Percentiles rank a stretch among this genome's conserved stretches.
Evolutionary conservation across 2,113 vertebrate genomes (phyloP).

Genomic region (Eurystomus gularis): DNA sequence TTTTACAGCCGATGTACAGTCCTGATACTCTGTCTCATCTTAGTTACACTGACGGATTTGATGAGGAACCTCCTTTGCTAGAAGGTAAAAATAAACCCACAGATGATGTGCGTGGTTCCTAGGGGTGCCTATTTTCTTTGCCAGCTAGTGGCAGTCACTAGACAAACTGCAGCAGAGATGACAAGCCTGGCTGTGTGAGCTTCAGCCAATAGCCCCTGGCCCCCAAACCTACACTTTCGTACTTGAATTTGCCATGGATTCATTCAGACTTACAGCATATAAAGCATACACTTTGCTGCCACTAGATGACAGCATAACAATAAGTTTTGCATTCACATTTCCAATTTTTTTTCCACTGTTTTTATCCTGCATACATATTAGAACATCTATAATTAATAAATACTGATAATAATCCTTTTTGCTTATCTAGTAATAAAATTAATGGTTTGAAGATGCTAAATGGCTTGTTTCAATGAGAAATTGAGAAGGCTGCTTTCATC

Average conservation of each 20-base stretch:
- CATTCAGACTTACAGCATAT: background rate
- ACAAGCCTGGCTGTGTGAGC: background rate
- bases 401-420: background rate
- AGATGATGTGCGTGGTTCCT: rapidly evolving
- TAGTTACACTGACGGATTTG: conserved; percentile 64
- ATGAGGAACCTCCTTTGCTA: conserved; percentile 85
- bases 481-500: background rate
- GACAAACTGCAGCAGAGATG: background rate
- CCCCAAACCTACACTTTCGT: background rate
- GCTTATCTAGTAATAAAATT: background rate
- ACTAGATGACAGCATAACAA: conserved; percentile 72
- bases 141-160: background rate
- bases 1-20: conserved; percentile 72
- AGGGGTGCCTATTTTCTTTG: background rate
- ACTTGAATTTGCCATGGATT: background rate
- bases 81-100: conserved; percentile 77
- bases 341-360: background rate
- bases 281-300: conserved; percentile 2
- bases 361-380: background rate
- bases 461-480: background rate
- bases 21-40: conserved; percentile 17
- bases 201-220: background rate
- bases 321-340: conserved; percentile 36
- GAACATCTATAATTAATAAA: conserved; percentile 29
- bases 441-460: conserved; percentile 3